phyloP scores from a whole-genome alignment of 2,888 invertebrate species.

The Arctia plantaginis region DNA sequence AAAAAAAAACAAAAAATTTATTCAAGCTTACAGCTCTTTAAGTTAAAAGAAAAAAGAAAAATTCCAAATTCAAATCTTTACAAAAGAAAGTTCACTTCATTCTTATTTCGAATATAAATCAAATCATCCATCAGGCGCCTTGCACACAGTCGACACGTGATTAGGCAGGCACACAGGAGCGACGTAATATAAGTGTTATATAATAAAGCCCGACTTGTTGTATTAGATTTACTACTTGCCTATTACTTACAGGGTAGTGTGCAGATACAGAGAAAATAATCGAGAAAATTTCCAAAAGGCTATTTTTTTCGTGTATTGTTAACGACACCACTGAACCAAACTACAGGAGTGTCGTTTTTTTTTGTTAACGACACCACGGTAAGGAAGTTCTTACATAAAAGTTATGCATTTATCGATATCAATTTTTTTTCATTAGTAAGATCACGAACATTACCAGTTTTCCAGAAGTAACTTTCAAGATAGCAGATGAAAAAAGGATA shows the following conservation, averaged over 20 bases:
- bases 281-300: neutral
- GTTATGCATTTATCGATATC: too few relatives aligned
- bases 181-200: conserved; percentile 45
- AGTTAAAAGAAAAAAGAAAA: neutral
- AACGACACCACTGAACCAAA: too few relatives aligned
- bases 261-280: conserved; percentile 38
- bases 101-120: conserved; percentile 32
- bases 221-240: conserved; percentile 82
- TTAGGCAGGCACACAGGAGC: conserved; percentile 43
- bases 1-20: neutral
- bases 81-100: neutral
- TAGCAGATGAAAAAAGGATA: too few relatives aligned
- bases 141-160: conserved; percentile 42
- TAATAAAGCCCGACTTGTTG: conserved; percentile 71
- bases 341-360: too few relatives aligned
- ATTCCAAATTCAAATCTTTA: neutral
- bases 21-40: neutral
- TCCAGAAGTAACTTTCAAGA: too few relatives aligned
- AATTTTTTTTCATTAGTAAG: too few relatives aligned
- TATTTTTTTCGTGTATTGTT: too few relatives aligned
- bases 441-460: too few relatives aligned
- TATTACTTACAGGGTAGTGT: conserved; percentile 75
- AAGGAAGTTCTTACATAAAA: too few relatives aligned
- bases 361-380: too few relatives aligned
- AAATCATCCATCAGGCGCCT: conserved; percentile 45